These are phyloP conservation scores for Penelope pileata DNA, from an alignment of 2,113 vertebrate genomes.

Conservation along the genomic window DNA sequence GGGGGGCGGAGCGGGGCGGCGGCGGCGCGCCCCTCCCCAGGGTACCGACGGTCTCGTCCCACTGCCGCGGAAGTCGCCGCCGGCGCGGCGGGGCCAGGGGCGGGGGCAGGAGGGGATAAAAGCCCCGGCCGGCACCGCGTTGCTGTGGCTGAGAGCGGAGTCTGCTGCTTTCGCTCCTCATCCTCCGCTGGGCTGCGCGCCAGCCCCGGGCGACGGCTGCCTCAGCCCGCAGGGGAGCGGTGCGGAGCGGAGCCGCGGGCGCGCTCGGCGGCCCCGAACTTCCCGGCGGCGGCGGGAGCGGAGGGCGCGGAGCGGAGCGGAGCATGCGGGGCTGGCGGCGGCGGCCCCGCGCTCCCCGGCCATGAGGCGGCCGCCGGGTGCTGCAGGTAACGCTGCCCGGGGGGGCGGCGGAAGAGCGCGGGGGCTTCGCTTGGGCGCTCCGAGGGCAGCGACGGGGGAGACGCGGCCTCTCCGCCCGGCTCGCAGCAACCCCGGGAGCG, in stretches of 20 bases:
- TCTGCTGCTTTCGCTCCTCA: not conserved
- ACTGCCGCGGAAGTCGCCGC: not conserved
- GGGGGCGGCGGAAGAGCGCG: not conserved
- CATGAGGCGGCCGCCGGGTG: not conserved
- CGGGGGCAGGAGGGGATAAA: slow-evolving; percentile 34
- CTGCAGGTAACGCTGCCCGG: slow-evolving; percentile 42
- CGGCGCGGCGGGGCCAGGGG: not conserved
- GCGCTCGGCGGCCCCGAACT: not conserved
- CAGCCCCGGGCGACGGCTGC: not conserved
- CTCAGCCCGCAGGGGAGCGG: not conserved
- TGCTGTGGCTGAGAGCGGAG: not conserved
- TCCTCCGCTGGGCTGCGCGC: not conserved
- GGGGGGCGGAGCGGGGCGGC: slow-evolving; percentile 8
- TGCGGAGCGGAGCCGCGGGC: not conserved
- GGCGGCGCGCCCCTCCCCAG: not conserved
- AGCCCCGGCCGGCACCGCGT: not conserved
- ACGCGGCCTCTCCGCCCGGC: not conserved
- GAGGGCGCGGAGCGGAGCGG: not conserved
- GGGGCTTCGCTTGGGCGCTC: not conserved
- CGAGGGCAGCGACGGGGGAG: not conserved
- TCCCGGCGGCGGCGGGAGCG: not conserved
- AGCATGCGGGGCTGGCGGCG: slow-evolving; percentile 18
- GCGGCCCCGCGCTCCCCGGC: not conserved
- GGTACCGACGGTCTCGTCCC: not conserved
- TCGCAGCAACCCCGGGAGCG: not conserved